phyloP scores from a whole-genome alignment of 2,888 invertebrate species.

The Pandemis corylana region DNA sequence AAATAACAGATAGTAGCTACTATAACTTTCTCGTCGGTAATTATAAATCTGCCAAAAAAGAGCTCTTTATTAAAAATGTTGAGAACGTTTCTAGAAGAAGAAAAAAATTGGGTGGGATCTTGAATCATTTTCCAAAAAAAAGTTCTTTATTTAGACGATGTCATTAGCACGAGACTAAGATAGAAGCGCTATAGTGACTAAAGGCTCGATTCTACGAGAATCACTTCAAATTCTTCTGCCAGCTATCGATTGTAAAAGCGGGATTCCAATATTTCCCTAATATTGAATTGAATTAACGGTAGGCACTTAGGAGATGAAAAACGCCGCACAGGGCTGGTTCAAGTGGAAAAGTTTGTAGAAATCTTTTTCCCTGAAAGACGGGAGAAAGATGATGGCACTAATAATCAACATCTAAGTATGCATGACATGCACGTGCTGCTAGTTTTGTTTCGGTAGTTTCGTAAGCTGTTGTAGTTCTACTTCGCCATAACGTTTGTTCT shows the following conservation, averaged over 20 bases:
- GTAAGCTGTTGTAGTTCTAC: conserved; percentile 24
- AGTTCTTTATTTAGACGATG: neutral
- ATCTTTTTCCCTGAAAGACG: neutral
- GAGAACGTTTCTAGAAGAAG: neutral
- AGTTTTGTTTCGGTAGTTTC: conserved; percentile 26
- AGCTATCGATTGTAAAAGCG: neutral
- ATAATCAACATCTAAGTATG: neutral
- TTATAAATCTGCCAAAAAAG: neutral
- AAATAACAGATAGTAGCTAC: too few species aligned
- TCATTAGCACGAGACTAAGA: neutral
- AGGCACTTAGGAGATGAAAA: neutral
- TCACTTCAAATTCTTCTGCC: neutral
- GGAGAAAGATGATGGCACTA: neutral
- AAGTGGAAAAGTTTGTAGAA: neutral
- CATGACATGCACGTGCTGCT: neutral
- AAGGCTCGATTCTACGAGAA: conserved; percentile 6
- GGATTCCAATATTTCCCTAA: neutral
- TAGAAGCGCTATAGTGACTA: neutral
- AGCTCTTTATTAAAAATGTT: neutral
- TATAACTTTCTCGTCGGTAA: neutral
- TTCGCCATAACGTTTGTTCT: conserved; percentile 15
- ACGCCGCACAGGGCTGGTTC: neutral
- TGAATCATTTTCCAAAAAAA: neutral
- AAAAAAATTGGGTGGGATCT: neutral
- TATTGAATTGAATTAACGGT: neutral